These are phyloP conservation scores for Diarsia mendica DNA, from an alignment of 2,888 invertebrate genomes.

Conservation along the genomic window DNA sequence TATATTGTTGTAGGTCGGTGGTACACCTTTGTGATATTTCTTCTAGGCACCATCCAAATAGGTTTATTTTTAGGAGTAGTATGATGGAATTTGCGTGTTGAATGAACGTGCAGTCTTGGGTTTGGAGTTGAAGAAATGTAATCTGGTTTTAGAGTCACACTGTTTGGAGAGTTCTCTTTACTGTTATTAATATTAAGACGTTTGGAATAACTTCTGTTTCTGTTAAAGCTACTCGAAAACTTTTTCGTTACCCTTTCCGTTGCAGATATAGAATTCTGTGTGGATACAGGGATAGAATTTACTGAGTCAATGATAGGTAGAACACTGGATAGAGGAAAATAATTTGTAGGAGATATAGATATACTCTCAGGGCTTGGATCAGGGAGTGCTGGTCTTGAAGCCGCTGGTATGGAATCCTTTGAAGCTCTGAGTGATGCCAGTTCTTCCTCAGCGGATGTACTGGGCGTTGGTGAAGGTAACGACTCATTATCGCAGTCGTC, in stretches of 20 bases:
- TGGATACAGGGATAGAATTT: conserved; percentile 72
- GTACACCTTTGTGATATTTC: conserved; percentile 77
- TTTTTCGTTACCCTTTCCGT: conserved; percentile 77
- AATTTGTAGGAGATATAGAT: conserved; percentile 72
- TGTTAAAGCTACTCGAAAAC: conserved; percentile 74
- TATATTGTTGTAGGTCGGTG: conserved; percentile 82
- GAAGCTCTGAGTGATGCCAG: conserved; percentile 74
- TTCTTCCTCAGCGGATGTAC: conserved; percentile 79
- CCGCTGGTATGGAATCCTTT: conserved; percentile 67
- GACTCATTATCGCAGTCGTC: conserved; percentile 86
- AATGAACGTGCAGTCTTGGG: conserved; percentile 68
- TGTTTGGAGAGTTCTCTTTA: conserved; percentile 82
- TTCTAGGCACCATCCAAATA: conserved; percentile 84
- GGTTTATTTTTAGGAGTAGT: conserved; percentile 85
- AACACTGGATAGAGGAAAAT: conserved; percentile 72
- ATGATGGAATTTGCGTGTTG: conserved; percentile 81
- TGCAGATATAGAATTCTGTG: conserved; percentile 76
- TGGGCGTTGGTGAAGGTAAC: conserved; percentile 74
- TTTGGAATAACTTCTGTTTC: conserved; percentile 84
- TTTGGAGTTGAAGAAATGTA: conserved; percentile 69
- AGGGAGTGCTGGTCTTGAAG: conserved; percentile 64
- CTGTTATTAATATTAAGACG: conserved; percentile 79
- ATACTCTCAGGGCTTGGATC: conserved; percentile 70
- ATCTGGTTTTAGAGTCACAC: conserved; percentile 79
- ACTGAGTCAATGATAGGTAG: conserved; percentile 71